Base-by-base conservation (phyloP, 2,113 vertebrate species). In the Drymodes brunneopygia region DNA sequence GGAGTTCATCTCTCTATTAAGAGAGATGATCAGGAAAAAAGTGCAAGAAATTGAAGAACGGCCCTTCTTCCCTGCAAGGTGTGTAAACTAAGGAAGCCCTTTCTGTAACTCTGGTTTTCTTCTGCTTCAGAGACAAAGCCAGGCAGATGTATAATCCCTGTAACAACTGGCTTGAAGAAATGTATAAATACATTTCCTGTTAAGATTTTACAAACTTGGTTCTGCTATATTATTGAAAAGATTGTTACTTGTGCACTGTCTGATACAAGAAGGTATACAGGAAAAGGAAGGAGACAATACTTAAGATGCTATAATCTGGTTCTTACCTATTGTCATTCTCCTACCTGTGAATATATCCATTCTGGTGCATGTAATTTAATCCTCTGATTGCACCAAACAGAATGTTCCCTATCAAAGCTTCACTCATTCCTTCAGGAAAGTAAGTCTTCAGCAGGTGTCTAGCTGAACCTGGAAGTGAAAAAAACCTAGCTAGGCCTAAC, bases 371-470 rank as follows among this genome's bases (percentile, higher is more conserved):
- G 95, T 99, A 99, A 83, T 98, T 98, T 97, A 99, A 95, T 24
- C 98, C 99, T 96, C 98, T 98, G 81, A 99, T 98, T 48, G 98
- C 99, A 53, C 99, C 99, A 66, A 99, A 98, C 33, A 99, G 98
- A 95, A 99, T 98, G 86, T 99, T 99, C 28, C 99, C 98, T 83
- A 99, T 99, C 95, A 99, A 97, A 86, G 98, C 98, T 98, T 99
- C 99, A 92, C 98, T 99, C 99, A 99, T 99, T 91, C 99, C 99
- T 93, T 99, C 99, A 47, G 99, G 99, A 97, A 99, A 99, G 89
- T 99, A 98, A 22, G 98, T 98, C 96, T 97, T 98, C 94, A 99
- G 97, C 57, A 99, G 98, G 22, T 98, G 97, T 87, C 99, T 98
- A 92, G 99, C 99, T 51, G 99, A 99, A 94, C 99, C 99, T 99